phyloP scores from a whole-genome alignment of 2,888 invertebrate species.

The Campaea margaritaria region DNA sequence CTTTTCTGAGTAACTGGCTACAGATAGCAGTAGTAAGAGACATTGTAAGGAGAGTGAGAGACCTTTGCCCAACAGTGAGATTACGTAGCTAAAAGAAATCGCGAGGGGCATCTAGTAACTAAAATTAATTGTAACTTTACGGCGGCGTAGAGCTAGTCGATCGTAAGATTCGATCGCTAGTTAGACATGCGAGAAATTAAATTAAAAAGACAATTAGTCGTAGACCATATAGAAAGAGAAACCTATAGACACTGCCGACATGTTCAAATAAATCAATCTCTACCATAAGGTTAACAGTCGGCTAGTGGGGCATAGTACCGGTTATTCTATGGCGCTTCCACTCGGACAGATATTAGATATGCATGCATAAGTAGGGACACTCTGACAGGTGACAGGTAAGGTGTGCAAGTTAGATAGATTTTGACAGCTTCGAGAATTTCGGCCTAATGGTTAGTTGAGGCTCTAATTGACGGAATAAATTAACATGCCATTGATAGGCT shows the following conservation, averaged over 20 bases:
- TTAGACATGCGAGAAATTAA: no score
- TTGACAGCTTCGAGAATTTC: conserved; percentile 19
- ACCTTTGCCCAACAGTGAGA: no score
- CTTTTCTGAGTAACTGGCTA: no score
- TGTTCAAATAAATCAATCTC: conserved; percentile 16
- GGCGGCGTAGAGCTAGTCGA: no score
- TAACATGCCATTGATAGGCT: no score
- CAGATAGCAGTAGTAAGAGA: no score
- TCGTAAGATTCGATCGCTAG: no score
- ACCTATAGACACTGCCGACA: conserved; percentile 18
- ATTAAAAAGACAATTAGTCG: no score
- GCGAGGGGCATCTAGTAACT: no score
- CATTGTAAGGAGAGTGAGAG: no score
- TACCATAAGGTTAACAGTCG: conserved; percentile 11
- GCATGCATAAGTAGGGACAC: conserved; percentile 16
- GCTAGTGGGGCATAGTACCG: conserved; percentile 30
- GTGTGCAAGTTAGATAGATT: conserved; percentile 11
- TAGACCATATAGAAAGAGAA: conserved; percentile 19
- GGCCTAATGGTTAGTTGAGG: neutral
- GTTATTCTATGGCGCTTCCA: conserved; percentile 19
- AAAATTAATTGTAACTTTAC: no score
- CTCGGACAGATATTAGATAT: conserved; percentile 9
- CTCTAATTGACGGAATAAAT: neutral
- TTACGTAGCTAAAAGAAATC: no score
- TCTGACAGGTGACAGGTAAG: conserved; percentile 12